Evolutionary conservation across 2,888 invertebrate species (phyloP), one percentile per base, ranked within the genome.

Genomic region (Caradrina clavipalpis): DNA sequence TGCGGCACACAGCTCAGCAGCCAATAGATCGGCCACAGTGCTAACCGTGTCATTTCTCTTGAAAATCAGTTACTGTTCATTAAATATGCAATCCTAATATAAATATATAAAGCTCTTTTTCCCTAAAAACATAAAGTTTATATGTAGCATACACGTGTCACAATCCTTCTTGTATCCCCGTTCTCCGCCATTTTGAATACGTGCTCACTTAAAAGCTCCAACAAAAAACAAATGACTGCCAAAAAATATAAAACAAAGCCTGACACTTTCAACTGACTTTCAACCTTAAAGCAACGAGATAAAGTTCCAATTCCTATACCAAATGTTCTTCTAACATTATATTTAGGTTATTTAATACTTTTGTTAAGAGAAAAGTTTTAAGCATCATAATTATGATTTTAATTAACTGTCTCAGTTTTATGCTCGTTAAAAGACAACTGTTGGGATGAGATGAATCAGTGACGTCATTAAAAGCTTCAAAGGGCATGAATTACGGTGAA

Each of bases 341-440:
- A 39, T 31, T 39, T 17, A 31, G 51, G 3, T 21, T 21, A 50
- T 49, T 50, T 71, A 45, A 45, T 15, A 10, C 19, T 59, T 74
- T 71, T 47, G 56, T 57, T 19, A 72, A 31, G 42, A 55, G 42
- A 49, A 57, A 78, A 73, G 42, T 78, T 78, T 51, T 53, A 78
- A 75, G 73, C 8, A 22, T 47, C 31, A 19, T 61, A 77, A 60
- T 71, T 50, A 72, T 0, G 42, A 11, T 42, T 31, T 63, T 78
- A 75, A 78, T 75, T 78, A 75, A 49, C 49, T 42, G 51, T 51
- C 50, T 3, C 19, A 55, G 35, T 74, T 73, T 10, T 17, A 31
- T 45, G 60, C 58, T 78, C 22, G 26, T 57, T 42, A 59, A 26
- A 45, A 35, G 50, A 59, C 21, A 6, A 31, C 26, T 59, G 61